Percentiles rank a stretch among this genome's conserved stretches.
Conservation (phyloP, 2,113 vertebrate genomes). For the Hemichromis elongatus region DNA sequence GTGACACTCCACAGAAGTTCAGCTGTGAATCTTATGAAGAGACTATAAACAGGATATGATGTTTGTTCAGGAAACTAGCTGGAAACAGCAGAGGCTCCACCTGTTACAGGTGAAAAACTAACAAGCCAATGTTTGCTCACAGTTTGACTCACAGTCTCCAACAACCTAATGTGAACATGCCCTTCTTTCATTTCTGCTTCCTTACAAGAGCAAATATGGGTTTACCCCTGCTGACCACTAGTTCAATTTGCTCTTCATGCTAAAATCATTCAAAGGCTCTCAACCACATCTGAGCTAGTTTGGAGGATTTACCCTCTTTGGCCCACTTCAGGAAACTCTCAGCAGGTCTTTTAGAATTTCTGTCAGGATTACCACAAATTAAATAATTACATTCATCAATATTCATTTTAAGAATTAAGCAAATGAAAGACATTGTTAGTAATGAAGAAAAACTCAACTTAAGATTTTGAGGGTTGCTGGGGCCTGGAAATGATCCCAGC, state of each 20-base stretch:
- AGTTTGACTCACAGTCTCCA: neutral
- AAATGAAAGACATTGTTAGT: rapidly evolving
- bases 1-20: neutral
- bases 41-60: slow-evolving; percentile 17
- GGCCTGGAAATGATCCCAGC: rapidly evolving
- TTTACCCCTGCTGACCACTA: neutral
- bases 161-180: neutral
- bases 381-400: neutral
- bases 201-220: neutral
- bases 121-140: slow-evolving; percentile 9
- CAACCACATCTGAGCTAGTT: neutral
- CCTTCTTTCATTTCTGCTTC: neutral
- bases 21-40: neutral
- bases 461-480: neutral
- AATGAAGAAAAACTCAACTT: neutral
- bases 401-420: neutral
- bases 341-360: neutral
- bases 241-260: neutral
- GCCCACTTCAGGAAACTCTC: neutral
- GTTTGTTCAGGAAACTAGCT: slow-evolving; percentile 32
- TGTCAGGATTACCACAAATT: neutral
- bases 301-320: neutral
- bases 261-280: neutral
- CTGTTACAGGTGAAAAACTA: slow-evolving; percentile 28
- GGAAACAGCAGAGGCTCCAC: slow-evolving; percentile 33